These are phyloP conservation scores for Ylistrum balloti DNA, from an alignment of 1,140 invertebrate genomes.

Conservation along the genomic window DNA sequence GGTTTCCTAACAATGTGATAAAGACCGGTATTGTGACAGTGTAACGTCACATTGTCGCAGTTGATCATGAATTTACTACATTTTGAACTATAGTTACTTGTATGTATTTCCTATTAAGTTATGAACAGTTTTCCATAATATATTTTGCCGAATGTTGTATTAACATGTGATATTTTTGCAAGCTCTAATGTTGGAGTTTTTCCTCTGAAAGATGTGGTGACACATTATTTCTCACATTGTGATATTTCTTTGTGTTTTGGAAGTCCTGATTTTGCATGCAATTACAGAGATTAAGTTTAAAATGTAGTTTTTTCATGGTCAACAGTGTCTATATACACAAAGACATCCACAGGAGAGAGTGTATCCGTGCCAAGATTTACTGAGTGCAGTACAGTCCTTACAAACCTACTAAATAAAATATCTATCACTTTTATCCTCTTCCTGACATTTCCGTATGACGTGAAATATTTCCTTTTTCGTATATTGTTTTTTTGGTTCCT, in stretches of 20 bases:
- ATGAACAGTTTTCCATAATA: conserved; percentile 28
- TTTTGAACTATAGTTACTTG: conserved; percentile 11
- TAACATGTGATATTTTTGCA: not conserved
- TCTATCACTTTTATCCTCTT: not conserved
- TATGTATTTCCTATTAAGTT: conserved; percentile 30
- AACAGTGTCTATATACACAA: conserved; percentile 30
- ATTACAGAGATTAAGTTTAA: not conserved
- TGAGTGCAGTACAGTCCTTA: conserved; percentile 37
- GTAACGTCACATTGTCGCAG: not conserved
- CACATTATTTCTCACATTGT: conserved; percentile 26
- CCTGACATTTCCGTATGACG: not conserved
- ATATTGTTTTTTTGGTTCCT: not conserved
- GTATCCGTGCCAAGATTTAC: conserved; percentile 19
- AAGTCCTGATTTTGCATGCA: conserved; percentile 6
- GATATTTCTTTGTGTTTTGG: not conserved
- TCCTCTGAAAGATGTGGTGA: not conserved
- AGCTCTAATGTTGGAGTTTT: not conserved
- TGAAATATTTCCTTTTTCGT: not conserved
- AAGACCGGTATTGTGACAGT: not conserved
- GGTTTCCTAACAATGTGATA: not conserved
- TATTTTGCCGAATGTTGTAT: conserved; percentile 23
- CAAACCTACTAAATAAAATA: not conserved
- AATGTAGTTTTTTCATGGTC: not conserved
- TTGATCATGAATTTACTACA: conserved; percentile 34
- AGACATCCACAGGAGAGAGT: conserved; percentile 23